Evolutionary conservation across 1,140 invertebrate species (phyloP).

Genomic region (Heliothis subflexa): DNA sequence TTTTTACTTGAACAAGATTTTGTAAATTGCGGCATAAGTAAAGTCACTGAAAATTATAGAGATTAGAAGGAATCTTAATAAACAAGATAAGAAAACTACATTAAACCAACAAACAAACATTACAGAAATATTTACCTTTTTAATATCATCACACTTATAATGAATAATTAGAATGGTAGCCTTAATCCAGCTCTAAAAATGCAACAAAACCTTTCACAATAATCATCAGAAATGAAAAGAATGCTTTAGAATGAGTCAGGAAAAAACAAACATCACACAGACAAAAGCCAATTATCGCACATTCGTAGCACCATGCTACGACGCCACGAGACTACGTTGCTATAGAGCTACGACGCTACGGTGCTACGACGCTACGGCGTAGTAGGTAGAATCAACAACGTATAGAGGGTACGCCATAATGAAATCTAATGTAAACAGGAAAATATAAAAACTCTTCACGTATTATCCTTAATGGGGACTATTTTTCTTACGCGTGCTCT

Average conservation of each 20-base stretch:
- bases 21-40: too few relatives aligned
- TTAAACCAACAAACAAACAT: too few relatives aligned
- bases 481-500: neutral
- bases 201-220: neutral
- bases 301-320: constrained; percentile 1
- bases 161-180: too few relatives aligned
- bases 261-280: neutral
- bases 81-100: too few relatives aligned
- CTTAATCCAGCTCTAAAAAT: too few relatives aligned
- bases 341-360: neutral
- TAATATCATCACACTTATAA: too few relatives aligned
- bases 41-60: too few relatives aligned
- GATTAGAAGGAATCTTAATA: too few relatives aligned
- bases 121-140: too few relatives aligned
- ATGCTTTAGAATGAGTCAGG: neutral
- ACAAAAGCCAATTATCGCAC: constrained; percentile 27
- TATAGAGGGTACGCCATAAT: neutral
- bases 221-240: neutral
- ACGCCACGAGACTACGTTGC: neutral
- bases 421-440: constrained; percentile 24
- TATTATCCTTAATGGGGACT: neutral
- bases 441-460: constrained; percentile 11
- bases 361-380: too few relatives aligned
- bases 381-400: too few relatives aligned
- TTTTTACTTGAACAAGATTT: too few relatives aligned